A percentile compares a stretch with the other conserved stretches of the same genome.
These are phyloP conservation scores for Threskiornis aethiopicus DNA, from an alignment of 2,797 vertebrate genomes.

Conservation along the genomic window DNA sequence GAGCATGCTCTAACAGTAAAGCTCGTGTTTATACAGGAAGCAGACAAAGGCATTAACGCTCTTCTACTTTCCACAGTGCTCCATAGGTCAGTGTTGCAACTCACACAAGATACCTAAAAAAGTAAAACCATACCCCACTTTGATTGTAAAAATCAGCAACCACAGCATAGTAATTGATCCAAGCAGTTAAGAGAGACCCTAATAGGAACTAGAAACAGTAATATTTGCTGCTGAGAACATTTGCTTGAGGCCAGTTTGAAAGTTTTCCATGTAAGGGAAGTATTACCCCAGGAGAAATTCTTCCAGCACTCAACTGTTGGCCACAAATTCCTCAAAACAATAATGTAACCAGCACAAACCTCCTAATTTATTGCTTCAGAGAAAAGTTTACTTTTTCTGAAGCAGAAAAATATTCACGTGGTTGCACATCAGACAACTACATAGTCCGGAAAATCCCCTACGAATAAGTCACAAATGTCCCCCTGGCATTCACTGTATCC, in stretches of 20 bases:
- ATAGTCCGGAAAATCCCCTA: neutral
- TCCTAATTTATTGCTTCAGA: neutral
- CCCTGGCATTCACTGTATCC: rapidly evolving
- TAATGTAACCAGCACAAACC: rapidly evolving
- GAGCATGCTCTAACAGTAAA: neutral
- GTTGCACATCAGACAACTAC: neutral
- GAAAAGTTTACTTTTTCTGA: neutral
- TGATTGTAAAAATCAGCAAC: rapidly evolving
- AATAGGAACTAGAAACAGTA: rapidly evolving
- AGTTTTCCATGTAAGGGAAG: neutral
- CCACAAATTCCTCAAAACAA: neutral
- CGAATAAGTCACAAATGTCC: rapidly evolving
- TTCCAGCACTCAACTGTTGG: neutral
- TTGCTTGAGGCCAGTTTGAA: neutral
- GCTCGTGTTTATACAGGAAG: neutral
- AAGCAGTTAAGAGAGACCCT: neutral
- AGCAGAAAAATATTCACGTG: rapidly evolving
- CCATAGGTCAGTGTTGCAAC: neutral
- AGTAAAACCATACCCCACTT: neutral
- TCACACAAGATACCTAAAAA: neutral
- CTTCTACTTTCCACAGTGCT: neutral
- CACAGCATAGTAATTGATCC: neutral
- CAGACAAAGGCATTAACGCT: neutral
- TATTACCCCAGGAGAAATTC: neutral
- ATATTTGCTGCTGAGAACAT: neutral